Evolutionary conservation across 2,888 invertebrate species (phyloP), one percentile per base, ranked within the genome.

Genomic region (Chrysina gloriosa): DNA sequence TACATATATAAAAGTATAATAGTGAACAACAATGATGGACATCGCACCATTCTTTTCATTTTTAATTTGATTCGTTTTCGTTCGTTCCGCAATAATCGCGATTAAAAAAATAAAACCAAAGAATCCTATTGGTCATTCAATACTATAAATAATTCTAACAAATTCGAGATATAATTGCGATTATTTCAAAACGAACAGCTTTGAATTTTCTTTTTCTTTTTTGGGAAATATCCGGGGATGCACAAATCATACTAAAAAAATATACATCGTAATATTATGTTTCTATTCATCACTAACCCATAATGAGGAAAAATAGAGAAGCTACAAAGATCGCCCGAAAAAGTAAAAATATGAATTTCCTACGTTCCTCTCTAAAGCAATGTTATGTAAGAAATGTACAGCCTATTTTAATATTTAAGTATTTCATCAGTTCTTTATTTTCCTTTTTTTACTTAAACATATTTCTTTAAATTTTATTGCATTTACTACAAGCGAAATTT

Each of bases 1-100:
- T 54, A 56, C 56, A 36, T 56, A 56, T 39, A 56, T 56, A 36
- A 34, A 56, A 36, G 31, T 54, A 54, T 54, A 50, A 50, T 50
- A 34, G 34, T 34, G 54, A 34, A 34, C 19, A 34, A 54, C 34
- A 54, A 11, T 54, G 14, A 54, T 34, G 50, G 27, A 27, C 25
- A 50, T 25, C 25, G 50, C 50, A 25, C 50, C 50, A 27, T 50
- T 25, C 27, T 11, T 27, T 3, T 27, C 23, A 21, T 23, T 14
- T 23, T 50, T 48, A 27, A 27, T 11, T 50, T 50, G 11, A 2
- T 50, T 27, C 50, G 5, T 11, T 9, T 50, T 25, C 25, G 27
- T 50, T 11, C 19, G 19, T 42, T 50, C 27, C 16, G 27, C 9
- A 50, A 50, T 50, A 27, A 27, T 27, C 16, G 50, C 16, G 16